Evolutionary conservation across 2,797 vertebrate species (phyloP).

Genomic region (Gambelia wislizenii): DNA sequence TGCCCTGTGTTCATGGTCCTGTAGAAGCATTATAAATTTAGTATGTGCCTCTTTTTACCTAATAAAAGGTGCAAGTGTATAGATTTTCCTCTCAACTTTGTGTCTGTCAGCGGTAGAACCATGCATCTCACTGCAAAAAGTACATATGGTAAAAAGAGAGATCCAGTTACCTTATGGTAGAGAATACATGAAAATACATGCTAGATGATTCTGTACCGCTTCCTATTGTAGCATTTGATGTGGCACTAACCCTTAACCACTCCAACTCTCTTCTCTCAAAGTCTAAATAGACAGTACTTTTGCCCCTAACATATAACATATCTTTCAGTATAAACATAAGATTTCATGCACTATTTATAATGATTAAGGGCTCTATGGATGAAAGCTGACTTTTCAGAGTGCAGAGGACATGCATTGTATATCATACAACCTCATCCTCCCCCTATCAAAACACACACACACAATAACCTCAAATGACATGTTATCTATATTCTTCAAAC

Average conservation of each 20-base stretch:
- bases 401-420: too few relatives aligned
- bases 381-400: slow-evolving; percentile 18
- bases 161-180: neutral
- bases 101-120: neutral
- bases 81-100: neutral
- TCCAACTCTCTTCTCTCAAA: slow-evolving; percentile 17
- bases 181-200: neutral
- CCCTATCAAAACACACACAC: neutral
- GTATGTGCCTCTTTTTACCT: neutral
- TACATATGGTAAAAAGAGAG: neutral
- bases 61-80: neutral
- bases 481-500: slow-evolving; percentile 18
- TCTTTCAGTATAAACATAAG: neutral
- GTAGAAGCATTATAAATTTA: neutral
- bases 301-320: neutral
- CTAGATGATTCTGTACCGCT: neutral
- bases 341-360: neutral
- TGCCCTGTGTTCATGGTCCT: too few relatives aligned
- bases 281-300: neutral
- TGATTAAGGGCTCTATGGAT: neutral
- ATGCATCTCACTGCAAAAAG: neutral
- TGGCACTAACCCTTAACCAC: neutral
- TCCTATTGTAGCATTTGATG: neutral
- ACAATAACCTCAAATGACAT: neutral
- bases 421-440: too few relatives aligned